phyloP scores from a whole-genome alignment of 2,888 invertebrate genomes.

The Notodonta dromedarius region DNA sequence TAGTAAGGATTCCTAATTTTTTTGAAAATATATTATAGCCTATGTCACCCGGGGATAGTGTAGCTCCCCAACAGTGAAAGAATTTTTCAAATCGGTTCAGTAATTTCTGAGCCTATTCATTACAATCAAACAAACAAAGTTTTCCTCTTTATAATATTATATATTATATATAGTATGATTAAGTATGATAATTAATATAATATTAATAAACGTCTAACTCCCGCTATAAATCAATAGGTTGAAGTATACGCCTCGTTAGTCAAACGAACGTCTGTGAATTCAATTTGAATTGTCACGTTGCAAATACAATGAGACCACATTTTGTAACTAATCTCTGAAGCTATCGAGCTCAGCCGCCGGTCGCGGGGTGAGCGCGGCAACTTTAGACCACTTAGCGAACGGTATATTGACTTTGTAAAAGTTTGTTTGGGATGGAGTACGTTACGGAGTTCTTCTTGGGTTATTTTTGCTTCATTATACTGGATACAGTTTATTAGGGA shows the following conservation, averaged over 20 bases:
- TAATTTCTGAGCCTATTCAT: too few relatives aligned
- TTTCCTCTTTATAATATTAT: too few relatives aligned
- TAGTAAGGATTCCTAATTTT: too few relatives aligned
- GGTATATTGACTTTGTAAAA: neutral
- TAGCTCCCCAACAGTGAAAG: too few relatives aligned
- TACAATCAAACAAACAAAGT: too few relatives aligned
- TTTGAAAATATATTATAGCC: too few relatives aligned
- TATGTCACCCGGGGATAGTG: too few relatives aligned
- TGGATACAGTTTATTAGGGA: neutral
- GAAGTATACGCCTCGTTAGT: constrained; percentile 6
- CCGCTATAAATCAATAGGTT: constrained; percentile 4
- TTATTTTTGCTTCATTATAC: neutral
- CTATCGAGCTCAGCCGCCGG: constrained; percentile 11
- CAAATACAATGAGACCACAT: constrained; percentile 26
- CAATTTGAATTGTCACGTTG: constrained; percentile 11
- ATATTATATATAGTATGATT: too few relatives aligned
- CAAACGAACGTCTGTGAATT: constrained; percentile 12
- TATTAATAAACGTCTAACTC: neutral
- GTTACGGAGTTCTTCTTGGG: neutral
- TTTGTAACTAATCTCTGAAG: constrained; percentile 24
- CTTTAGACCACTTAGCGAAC: neutral
- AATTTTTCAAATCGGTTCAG: too few relatives aligned
- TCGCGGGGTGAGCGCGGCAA: neutral
- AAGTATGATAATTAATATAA: too few relatives aligned
- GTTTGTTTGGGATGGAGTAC: neutral